Evolutionary conservation across 2,888 invertebrate genomes (phyloP), one percentile per base, ranked within the genome.

Genomic region (Mimas tiliae): DNA sequence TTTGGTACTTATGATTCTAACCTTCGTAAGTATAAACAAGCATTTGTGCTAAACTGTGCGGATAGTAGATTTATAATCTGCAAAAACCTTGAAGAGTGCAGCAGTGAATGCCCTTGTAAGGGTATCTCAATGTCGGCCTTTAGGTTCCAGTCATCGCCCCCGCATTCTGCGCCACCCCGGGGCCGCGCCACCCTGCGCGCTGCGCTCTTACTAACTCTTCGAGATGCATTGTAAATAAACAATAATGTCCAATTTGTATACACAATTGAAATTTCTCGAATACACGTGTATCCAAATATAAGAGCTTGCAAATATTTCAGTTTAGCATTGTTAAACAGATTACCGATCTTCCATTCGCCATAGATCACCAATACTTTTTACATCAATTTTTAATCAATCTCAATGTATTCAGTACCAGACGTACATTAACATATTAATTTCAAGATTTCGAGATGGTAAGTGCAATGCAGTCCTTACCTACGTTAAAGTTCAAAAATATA

Each of bases 81-180:
- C 50, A 11, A 67, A 68, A 80, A 76, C 87, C 87, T 89, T 86
- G 85, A 83, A 80, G 81, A 85, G 85, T 90, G 90, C 89, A 86
- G 79, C 81, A 84, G 90, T 85, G 87, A 91, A 88, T 87, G 90
- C 88, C 91, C 91, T 86, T 87, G 85, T 85, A 86, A 91, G 92
- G 92, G 88, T 88, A 88, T 80, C 85, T 85, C 84, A 93, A 93
- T 88, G 91, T 88, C 91, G 87, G 88, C 83, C 85, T 89, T 83
- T 86, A 81, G 88, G 87, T 90, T 86, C 82, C 84, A 88, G 89
- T 88, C 90, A 86, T 78, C 83, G 86, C 91, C 89, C 94, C 91
- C 91, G 85, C 86, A 69, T 72, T 84, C 88, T 86, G 89, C 85
- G 86, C 78, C 70, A 68, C 74, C 80, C 77, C 77, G 76, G 55